phyloP scores from a whole-genome alignment of 2,113 vertebrate species.

The Saimiri boliviensis region DNA sequence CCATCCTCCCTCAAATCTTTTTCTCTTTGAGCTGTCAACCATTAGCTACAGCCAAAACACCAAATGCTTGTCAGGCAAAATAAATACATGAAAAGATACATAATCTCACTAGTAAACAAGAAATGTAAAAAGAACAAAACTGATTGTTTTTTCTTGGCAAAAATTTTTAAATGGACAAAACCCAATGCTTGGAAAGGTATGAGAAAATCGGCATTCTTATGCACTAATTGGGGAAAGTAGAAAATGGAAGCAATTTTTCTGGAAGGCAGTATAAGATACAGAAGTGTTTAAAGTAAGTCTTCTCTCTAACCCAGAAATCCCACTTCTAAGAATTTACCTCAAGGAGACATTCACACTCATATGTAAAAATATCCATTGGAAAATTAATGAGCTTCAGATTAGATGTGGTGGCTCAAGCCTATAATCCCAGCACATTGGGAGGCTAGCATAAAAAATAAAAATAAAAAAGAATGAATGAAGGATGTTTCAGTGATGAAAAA shows the following conservation, averaged over 20 bases:
- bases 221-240: background rate
- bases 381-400: background rate
- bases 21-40: background rate
- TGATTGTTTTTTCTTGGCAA: background rate
- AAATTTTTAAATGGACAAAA: constrained; percentile 25
- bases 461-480: background rate
- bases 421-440: no score
- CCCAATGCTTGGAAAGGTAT: background rate
- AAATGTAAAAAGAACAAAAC: constrained; percentile 8
- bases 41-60: constrained; percentile 40
- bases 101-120: background rate
- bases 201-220: background rate
- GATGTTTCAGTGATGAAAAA: background rate
- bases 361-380: constrained; percentile 9
- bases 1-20: constrained; percentile 84
- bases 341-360: background rate
- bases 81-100: constrained; percentile 22
- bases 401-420: no score
- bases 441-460: no score
- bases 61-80: background rate
- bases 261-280: background rate
- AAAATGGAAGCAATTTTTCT: constrained; percentile 15
- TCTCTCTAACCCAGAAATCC: constrained; percentile 3
- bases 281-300: background rate
- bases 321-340: background rate